These are phyloP conservation scores for Peromyscus maniculatus DNA, from an alignment of 2,113 vertebrate species.

Conservation along the genomic window DNA sequence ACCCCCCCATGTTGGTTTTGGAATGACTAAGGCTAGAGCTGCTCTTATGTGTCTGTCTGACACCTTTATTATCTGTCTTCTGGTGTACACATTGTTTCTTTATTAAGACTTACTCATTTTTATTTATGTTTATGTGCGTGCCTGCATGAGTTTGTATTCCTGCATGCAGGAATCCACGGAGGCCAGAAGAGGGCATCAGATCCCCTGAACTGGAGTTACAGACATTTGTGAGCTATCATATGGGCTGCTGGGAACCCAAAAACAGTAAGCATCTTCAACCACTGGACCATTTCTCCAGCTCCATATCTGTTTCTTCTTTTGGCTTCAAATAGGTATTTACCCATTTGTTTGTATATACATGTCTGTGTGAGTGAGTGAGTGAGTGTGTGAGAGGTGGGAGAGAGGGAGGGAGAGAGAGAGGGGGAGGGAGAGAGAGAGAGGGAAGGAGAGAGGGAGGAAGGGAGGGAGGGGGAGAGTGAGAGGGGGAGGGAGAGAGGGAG, in stretches of 20 bases:
- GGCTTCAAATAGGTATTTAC: neutral
- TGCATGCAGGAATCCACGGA: neutral
- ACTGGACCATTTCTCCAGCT: too few relatives aligned
- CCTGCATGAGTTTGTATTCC: neutral
- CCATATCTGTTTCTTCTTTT: neutral
- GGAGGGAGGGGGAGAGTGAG: too few relatives aligned
- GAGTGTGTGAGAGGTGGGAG: too few relatives aligned
- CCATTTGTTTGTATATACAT: neutral
- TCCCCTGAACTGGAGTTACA: neutral
- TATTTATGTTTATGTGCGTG: neutral
- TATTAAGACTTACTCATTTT: neutral
- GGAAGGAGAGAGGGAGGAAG: too few relatives aligned
- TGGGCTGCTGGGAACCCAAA: neutral
- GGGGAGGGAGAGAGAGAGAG: too few relatives aligned
- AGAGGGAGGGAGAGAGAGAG: too few relatives aligned
- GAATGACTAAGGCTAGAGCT: rapidly evolving
- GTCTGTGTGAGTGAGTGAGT: neutral
- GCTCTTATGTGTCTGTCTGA: neutral
- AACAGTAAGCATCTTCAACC: neutral
- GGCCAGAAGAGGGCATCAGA: neutral
- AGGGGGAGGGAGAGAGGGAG: too few relatives aligned
- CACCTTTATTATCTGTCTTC: rapidly evolving
- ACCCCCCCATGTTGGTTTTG: too few relatives aligned
- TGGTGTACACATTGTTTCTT: neutral
- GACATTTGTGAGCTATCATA: neutral